phyloP scores from a whole-genome alignment of 1,140 invertebrate species.

The Helicoverpa armigera region DNA sequence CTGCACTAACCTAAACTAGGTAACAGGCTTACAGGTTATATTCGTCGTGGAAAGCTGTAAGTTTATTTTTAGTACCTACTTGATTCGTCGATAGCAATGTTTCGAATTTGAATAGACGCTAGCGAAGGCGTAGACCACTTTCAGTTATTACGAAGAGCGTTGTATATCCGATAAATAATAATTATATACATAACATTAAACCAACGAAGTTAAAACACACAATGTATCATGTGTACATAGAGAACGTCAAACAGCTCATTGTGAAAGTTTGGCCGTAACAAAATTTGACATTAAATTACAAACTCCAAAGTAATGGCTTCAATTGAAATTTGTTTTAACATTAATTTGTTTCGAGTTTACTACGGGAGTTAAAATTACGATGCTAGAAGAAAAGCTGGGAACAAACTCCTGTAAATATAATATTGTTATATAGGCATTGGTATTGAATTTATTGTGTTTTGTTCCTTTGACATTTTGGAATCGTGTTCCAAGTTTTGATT shows the following conservation, averaged over 20 bases:
- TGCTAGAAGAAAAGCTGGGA: constrained; percentile 35
- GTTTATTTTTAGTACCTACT: no score
- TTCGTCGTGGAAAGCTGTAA: no score
- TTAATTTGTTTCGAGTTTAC: constrained; percentile 54
- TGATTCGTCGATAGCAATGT: no score
- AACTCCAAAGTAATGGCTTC: constrained; percentile 58
- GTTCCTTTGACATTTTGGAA: constrained; percentile 31
- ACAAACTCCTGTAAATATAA: constrained; percentile 29
- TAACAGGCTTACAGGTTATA: no score
- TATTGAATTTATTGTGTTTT: constrained; percentile 17
- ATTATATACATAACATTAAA: constrained; percentile 2
- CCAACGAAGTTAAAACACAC: constrained; percentile 18
- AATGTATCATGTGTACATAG: constrained; percentile 40
- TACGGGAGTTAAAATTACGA: constrained; percentile 52
- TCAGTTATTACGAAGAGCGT: no score
- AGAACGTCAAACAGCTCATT: constrained; percentile 45
- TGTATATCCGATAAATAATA: background rate
- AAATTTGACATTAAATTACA: constrained; percentile 62
- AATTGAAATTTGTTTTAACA: constrained; percentile 61
- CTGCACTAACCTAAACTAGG: no score
- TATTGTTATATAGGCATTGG: constrained; percentile 37
- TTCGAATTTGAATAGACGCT: no score
- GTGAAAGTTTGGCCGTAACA: constrained; percentile 47
- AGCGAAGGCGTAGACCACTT: background rate
- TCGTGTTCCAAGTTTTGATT: constrained; percentile 13